Evolutionary conservation across 2,888 invertebrate genomes (phyloP), one percentile per base, ranked within the genome.

Genomic region (Diaprepes abbreviatus): DNA sequence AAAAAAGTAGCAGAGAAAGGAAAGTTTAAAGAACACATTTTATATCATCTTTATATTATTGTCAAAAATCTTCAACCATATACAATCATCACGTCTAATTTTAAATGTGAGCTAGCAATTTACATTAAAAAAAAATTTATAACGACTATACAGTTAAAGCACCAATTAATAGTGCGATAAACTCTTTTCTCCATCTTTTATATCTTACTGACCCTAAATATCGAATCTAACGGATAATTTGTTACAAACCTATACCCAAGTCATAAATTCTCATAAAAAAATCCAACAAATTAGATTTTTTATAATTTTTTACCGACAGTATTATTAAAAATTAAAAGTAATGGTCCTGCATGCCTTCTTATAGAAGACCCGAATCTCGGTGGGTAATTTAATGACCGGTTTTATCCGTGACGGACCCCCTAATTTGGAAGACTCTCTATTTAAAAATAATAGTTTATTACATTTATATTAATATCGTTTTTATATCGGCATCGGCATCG

Each of bases 271-370:
- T 35, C 45, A 60, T 60, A 62, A 62, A 52, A n/a, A 59, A 62
- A 62, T 52, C 62, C 52, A 28, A 52, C 14, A 62, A 62, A 62
- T 62, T 62, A 62, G 50, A 38, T 50, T 62, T 52, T 52, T 62
- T 62, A 62, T 50, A 62, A 17, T 62, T 7, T 36, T 38, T 54
- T 28, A 43, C 60, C 54, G 55, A 67, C 54, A 43, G 21, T 24
- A 40, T 60, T 67, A 67, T 67, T 67, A 67, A 67, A 62, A 67
- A 67, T 67, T 67, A 62, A 60, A 60, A 52, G 62, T 67, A 60
- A 67, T 67, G 62, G 60, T 36, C 54, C 21, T 45, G 24, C 43
- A 54, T 38, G 54, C 67, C 62, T 54, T 55, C 48, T 50, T 50
- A 50, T 38, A 65, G 57, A 65, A 40, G 21, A 24, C 24, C 21